phyloP scores from a whole-genome alignment of 1,140 invertebrate genomes.

The Drosophila kepulauana region DNA sequence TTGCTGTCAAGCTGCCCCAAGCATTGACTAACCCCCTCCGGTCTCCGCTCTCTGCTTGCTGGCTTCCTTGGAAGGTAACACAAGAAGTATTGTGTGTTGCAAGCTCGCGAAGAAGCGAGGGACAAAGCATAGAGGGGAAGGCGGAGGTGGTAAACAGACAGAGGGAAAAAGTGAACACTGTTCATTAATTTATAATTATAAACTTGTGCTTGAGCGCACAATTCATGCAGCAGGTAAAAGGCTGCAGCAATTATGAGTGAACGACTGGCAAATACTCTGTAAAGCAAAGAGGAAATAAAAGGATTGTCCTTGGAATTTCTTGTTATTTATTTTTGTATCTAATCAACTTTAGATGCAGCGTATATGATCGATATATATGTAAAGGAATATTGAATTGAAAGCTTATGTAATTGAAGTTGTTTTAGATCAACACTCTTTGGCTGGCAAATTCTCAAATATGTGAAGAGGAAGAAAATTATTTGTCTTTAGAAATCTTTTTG shows the following conservation, averaged over 20 bases:
- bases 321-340: no score
- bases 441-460: no score
- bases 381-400: neutral
- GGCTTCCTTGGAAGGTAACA: constrained; percentile 7
- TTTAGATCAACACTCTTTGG: no score
- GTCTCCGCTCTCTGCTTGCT: neutral
- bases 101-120: no score
- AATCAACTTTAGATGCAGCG: neutral
- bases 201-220: constrained; percentile 58
- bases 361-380: no score
- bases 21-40: constrained; percentile 33
- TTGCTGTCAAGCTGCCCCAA: constrained; percentile 57
- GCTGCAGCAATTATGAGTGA: neutral
- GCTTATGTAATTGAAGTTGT: no score
- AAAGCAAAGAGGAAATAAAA: neutral
- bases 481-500: no score
- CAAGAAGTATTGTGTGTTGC: neutral
- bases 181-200: constrained; percentile 71
- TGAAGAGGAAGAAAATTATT: no score
- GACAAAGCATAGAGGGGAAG: neutral
- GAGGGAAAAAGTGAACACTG: constrained; percentile 36
- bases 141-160: constrained; percentile 1
- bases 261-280: neutral
- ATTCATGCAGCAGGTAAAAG: constrained; percentile 35
- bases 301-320: neutral